Evolutionary conservation across 2,797 vertebrate species (phyloP), one percentile per base, ranked within the genome.

Genomic region (Silurus lanzhouensis): DNA sequence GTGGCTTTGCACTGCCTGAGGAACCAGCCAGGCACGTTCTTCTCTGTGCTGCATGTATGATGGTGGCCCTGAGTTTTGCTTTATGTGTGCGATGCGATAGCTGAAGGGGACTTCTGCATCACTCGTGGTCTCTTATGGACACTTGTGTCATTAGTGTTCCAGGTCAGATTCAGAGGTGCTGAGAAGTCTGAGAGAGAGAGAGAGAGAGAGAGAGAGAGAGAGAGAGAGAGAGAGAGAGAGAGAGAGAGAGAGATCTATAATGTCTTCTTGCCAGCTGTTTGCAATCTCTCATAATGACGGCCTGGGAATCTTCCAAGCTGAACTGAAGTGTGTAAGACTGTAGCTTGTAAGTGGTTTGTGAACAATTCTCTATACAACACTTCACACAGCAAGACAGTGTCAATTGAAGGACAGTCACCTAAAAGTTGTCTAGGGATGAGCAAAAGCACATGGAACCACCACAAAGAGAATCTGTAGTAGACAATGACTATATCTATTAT

Each of bases 251-350:
- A 10, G 91, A 91, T 91, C 86, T 82, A 60, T 88, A 84, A 90
- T 91, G 66, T 89, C 76, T 72, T 91, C 89, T 90, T 88, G 91
- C 93, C 95, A 96, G 94, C 93, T 94, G 94, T 92, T 94, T 89
- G 89, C 93, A 83, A 93, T 95, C 94, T 89, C 92, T 96, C 94
- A 95, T 92, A 85, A 91, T 93, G 92, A 94, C 88, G 55, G 91
- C 88, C 91, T 87, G 85, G 88, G 63, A 89, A 90, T 90, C 86
- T 84, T 58, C 74, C 74, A 86, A 31, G 63, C 46, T 27, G 63
- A 81, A 81, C 20, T 63, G 22, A 80, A 5, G 78, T 25, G 46
- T 55, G 46, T 27, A n/a, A 67, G 61, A 14, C n/a, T 52, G n/a
- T 66, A 25, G 61, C 78, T 81, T 66, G 20, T 66, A 52, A 27